Percentiles rank a stretch among this genome's conserved stretches.
Evolutionary conservation across 2,888 invertebrate species (phyloP).

Genomic region (Euzophera pinguis): DNA sequence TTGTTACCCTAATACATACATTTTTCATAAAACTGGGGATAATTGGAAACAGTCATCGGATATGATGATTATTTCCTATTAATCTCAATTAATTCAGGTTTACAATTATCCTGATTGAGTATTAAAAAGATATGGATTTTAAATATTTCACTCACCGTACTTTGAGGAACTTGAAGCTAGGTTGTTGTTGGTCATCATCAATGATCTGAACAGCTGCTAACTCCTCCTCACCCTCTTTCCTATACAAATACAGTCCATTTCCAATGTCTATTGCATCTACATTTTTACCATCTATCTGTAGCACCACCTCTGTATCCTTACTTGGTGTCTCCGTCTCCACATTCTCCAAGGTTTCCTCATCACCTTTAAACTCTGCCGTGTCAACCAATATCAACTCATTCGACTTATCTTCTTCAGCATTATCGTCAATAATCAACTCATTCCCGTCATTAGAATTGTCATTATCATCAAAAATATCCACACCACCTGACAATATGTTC

Average conservation of each 20-base stretch:
- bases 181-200: conserved; percentile 56
- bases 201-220: conserved; percentile 69
- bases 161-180: conserved; percentile 71
- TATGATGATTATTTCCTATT: no score
- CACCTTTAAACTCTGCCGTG: conserved; percentile 32
- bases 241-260: conserved; percentile 69
- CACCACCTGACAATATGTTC: conserved; percentile 71
- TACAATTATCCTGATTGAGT: no score
- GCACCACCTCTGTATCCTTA: conserved; percentile 65
- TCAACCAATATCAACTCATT: conserved; percentile 39
- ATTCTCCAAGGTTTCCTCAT: conserved; percentile 34
- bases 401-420: conserved; percentile 57
- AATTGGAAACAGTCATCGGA: no score
- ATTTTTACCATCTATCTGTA: conserved; percentile 72
- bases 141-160: conserved; percentile 56
- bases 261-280: conserved; percentile 75
- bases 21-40: no score
- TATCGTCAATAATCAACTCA: conserved; percentile 73
- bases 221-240: conserved; percentile 64
- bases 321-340: conserved; percentile 46
- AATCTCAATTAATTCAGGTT: no score
- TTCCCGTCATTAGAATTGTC: conserved; percentile 75
- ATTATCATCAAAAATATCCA: conserved; percentile 74
- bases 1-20: no score
- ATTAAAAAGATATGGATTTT: no score